A percentile compares a stretch with the other conserved stretches of the same genome.
These are phyloP conservation scores for Calliopum simillimum DNA, from an alignment of 2,888 invertebrate genomes.

Conservation along the genomic window DNA sequence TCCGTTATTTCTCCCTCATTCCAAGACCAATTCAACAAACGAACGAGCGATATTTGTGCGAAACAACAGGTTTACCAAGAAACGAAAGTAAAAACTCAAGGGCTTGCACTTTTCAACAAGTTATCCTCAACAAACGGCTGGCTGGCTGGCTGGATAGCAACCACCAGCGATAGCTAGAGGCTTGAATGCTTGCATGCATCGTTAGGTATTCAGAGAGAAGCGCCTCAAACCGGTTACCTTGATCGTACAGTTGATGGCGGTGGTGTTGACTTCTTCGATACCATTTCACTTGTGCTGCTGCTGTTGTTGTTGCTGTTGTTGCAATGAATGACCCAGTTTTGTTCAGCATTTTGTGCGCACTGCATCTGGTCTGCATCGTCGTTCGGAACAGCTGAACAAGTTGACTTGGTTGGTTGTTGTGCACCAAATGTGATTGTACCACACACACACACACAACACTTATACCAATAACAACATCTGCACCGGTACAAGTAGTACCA, in stretches of 20 bases:
- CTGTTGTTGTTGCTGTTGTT: conserved; percentile 2
- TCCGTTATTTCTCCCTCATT: conserved; percentile 1
- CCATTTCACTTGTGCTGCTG: conserved; percentile 6
- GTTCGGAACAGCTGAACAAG: conserved; percentile 6
- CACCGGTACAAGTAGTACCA: no score
- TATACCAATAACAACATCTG: no score
- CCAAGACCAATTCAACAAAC: neutral
- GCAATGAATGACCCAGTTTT: conserved; percentile 28
- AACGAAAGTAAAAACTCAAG: conserved; percentile 68
- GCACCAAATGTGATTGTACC: conserved; percentile 20
- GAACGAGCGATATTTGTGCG: neutral
- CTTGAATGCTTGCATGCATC: neutral
- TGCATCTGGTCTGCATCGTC: conserved; percentile 1
- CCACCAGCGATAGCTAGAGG: conserved; percentile 24
- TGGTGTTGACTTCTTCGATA: conserved; percentile 10
- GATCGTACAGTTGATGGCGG: neutral
- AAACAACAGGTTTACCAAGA: conserved; percentile 42
- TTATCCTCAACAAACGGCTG: conserved; percentile 12
- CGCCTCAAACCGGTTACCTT: conserved; percentile 22
- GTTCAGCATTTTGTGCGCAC: conserved; percentile 18
- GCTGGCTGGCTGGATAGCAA: conserved; percentile 37
- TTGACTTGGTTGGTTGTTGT: conserved; percentile 5
- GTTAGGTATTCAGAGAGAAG: neutral
- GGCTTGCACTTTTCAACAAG: conserved; percentile 65
- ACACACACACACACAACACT: neutral